A percentile compares a stretch with the other conserved stretches of the same genome.
Evolutionary conservation across 2,797 vertebrate genomes (phyloP).

Genomic region (Siniperca obscura): DNA sequence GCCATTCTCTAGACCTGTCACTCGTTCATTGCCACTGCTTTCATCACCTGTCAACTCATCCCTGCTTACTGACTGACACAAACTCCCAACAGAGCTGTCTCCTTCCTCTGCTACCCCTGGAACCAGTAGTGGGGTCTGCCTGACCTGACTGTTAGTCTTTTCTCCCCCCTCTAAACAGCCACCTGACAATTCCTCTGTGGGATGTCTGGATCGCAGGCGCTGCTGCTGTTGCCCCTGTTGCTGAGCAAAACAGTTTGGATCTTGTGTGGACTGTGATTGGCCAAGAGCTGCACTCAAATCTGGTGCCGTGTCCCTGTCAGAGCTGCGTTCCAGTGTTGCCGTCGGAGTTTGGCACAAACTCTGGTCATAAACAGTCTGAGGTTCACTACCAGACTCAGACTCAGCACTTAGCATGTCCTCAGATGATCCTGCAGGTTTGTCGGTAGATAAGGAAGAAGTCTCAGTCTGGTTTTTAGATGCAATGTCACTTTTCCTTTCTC

Average conservation of each 20-base stretch:
- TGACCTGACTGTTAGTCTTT: constrained; percentile 28
- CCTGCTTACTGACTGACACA: constrained; percentile 48
- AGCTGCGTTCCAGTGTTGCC: constrained; percentile 45
- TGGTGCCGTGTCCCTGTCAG: constrained; percentile 29
- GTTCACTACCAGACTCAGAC: constrained; percentile 39
- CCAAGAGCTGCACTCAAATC: constrained; percentile 43
- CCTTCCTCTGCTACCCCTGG: constrained; percentile 27
- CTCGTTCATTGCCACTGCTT: constrained; percentile 30
- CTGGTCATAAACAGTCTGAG: constrained; percentile 42
- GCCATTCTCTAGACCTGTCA: constrained; percentile 21
- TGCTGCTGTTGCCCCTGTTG: constrained; percentile 66
- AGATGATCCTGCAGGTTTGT: constrained; percentile 32
- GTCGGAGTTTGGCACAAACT: constrained; percentile 55
- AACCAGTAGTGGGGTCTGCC: constrained; percentile 13
- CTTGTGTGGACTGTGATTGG: constrained; percentile 59
- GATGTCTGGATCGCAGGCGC: constrained; percentile 51
- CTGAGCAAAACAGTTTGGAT: constrained; percentile 72
- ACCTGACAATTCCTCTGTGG: constrained; percentile 62
- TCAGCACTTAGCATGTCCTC: constrained; percentile 35
- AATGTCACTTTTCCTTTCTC: constrained; percentile 28
- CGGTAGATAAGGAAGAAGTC: constrained; percentile 23
- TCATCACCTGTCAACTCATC: constrained; percentile 46
- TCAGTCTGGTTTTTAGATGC: constrained; percentile 35
- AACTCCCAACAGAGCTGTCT: constrained; percentile 42
- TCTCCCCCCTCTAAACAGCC: constrained; percentile 44